A percentile compares a stretch with the other conserved stretches of the same genome.
Evolutionary conservation across 2,797 vertebrate species (phyloP).

Genomic region (Potorous gilbertii): DNA sequence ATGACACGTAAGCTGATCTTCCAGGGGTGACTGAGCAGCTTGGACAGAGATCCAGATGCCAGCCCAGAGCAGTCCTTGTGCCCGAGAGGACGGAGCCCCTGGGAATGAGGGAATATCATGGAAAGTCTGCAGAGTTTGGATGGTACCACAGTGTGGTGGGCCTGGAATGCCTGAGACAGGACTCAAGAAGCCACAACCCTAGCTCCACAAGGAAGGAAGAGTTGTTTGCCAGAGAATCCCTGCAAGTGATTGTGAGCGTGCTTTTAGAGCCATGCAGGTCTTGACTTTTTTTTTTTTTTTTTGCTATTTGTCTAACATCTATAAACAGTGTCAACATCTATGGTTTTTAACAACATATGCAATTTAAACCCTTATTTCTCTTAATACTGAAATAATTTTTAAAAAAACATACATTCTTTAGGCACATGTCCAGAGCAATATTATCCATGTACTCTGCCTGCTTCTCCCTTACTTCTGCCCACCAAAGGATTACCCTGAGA

Average conservation of each 20-base stretch:
- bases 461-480: not conserved
- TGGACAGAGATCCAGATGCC: not conserved
- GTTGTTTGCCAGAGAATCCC: not conserved
- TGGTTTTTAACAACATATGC: not conserved
- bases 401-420: not conserved
- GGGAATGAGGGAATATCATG: not conserved
- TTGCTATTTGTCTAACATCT: not conserved
- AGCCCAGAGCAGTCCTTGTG: no score
- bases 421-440: not conserved
- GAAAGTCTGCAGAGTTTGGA: not conserved
- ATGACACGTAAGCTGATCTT: not conserved
- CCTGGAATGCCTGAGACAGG: not conserved
- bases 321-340: not conserved
- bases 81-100: not conserved
- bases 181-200: not conserved
- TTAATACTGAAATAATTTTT: not conserved
- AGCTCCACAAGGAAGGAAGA: not conserved
- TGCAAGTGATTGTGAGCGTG: not conserved
- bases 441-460: not conserved
- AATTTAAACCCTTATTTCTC: not conserved
- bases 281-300: not conserved
- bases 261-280: not conserved
- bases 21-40: not conserved
- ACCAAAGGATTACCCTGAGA: not conserved
- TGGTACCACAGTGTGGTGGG: not conserved